Conservation (phyloP, 2,113 vertebrate species). For the Sorex fumeus region DNA sequence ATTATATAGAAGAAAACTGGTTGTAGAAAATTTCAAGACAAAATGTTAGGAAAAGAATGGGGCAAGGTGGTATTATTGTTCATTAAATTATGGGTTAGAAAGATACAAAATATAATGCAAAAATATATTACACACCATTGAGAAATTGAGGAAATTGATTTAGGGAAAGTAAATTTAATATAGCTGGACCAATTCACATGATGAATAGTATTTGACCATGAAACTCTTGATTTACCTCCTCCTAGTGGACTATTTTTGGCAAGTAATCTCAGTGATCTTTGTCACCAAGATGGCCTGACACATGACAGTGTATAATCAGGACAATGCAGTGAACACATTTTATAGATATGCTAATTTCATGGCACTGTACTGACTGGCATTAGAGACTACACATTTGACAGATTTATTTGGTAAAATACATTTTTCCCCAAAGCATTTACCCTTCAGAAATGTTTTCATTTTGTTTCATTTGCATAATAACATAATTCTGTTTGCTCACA, state of each 20-base stretch:
- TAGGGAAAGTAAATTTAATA: not conserved
- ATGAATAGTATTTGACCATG: too few relatives aligned
- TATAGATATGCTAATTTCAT: accelerated
- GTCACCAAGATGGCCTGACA: not conserved
- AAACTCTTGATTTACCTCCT: too few relatives aligned
- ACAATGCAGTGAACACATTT: not conserved
- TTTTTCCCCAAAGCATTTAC: not conserved
- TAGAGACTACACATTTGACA: not conserved
- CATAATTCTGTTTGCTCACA: conserved; percentile 34
- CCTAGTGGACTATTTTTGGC: not conserved
- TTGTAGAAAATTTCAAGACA: not conserved
- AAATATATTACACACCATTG: not conserved
- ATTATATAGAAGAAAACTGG: not conserved
- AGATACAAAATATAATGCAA: not conserved
- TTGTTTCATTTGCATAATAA: not conserved
- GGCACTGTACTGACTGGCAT: accelerated
- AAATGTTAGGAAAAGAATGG: not conserved
- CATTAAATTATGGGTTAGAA: not conserved
- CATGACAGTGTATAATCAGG: not conserved
- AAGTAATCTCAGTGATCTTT: not conserved
- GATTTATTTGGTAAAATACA: not conserved
- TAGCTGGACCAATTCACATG: accelerated
- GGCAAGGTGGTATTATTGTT: not conserved
- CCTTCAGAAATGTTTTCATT: not conserved
- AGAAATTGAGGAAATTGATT: not conserved